Evolutionary conservation across 1,140 invertebrate genomes (phyloP).

Genomic region (Hycleus phaleratus): DNA sequence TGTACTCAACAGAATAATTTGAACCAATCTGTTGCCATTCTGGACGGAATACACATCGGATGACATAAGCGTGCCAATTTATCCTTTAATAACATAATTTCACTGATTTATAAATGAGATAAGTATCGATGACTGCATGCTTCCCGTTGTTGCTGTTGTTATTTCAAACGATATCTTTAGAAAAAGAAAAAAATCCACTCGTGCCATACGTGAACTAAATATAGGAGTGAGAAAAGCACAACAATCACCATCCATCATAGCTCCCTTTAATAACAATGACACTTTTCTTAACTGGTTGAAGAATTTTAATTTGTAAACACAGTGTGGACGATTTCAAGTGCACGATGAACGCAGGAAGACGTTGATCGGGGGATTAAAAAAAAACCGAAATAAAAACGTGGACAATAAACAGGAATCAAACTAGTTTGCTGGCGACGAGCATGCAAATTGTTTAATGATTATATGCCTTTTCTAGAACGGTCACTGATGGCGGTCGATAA

Average conservation of each 20-base stretch:
- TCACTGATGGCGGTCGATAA: not conserved
- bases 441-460: slow-evolving; percentile 17
- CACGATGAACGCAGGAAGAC: no score
- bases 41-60: not conserved
- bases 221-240: no score
- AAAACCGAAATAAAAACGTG: not conserved
- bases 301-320: no score
- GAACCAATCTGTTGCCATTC: no score
- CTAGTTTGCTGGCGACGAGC: slow-evolving; percentile 8
- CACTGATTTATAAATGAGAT: slow-evolving; percentile 34
- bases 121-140: slow-evolving; percentile 35
- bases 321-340: no score
- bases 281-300: not conserved
- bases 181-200: slow-evolving; percentile 13
- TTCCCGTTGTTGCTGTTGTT: slow-evolving; percentile 30
- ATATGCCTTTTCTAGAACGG: slow-evolving; percentile 6
- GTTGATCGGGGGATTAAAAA: no score
- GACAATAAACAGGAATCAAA: slow-evolving; percentile 16
- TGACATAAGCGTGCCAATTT: slow-evolving; percentile 34
- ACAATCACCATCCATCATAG: slow-evolving; percentile 14
- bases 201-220: slow-evolving; percentile 6
- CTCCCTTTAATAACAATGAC: slow-evolving; percentile 10
- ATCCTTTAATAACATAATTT: slow-evolving; percentile 33
- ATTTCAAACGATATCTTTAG: not conserved
- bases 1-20: no score